A percentile compares a stretch with the other conserved stretches of the same genome.
Conservation (phyloP, 2,113 vertebrate species). For the Lophura nycthemera region DNA sequence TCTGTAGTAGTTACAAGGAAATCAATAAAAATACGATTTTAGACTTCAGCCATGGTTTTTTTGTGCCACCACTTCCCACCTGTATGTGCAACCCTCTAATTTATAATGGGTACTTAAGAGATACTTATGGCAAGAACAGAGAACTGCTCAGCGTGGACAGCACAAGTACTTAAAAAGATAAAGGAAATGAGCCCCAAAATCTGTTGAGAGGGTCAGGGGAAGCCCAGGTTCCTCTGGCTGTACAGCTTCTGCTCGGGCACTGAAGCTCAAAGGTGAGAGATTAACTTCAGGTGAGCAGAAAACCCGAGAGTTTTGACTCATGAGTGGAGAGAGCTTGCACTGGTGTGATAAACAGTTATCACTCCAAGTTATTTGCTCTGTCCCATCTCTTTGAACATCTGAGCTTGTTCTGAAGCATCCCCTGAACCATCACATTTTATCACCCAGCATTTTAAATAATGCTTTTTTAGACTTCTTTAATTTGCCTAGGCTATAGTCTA, state of each 20-base stretch:
- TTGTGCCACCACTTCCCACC: background rate
- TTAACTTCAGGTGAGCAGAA: background rate
- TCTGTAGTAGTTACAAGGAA: background rate
- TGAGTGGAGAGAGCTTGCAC: background rate
- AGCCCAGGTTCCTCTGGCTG: background rate
- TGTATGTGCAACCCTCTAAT: background rate
- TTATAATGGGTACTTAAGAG: background rate
- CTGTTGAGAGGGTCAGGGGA: accelerated
- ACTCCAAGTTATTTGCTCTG: background rate
- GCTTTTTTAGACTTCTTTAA: too few relatives aligned
- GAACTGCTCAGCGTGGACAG: background rate
- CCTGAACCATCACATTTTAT: background rate
- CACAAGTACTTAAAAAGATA: background rate
- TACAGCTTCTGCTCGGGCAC: background rate
- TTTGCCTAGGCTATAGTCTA: background rate
- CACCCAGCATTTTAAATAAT: background rate
- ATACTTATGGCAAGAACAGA: background rate
- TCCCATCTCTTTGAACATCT: background rate
- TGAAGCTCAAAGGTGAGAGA: background rate
- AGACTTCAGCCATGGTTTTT: background rate
- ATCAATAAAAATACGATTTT: background rate
- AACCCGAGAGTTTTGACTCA: background rate
- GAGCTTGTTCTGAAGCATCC: background rate
- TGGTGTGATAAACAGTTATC: background rate
- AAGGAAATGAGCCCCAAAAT: background rate